Base-by-base conservation (phyloP, 2,888 invertebrate genomes). In the Cylindroiulus punctatus region DNA sequence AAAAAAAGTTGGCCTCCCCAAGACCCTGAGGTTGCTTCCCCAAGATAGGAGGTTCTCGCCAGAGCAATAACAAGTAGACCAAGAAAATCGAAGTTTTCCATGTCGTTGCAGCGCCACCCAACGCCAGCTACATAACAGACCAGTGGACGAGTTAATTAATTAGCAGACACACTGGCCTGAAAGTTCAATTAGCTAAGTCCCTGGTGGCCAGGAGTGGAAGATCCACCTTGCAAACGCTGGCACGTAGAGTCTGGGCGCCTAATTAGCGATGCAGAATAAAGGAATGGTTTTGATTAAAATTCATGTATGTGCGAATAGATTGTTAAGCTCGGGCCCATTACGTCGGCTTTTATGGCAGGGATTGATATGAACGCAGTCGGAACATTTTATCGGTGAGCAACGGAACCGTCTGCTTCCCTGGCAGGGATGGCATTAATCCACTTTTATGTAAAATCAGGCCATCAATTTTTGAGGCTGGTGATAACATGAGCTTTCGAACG, bases 231-330 rank as follows among this genome's bases (percentile, higher is more conserved):
- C 4, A n/a, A 57, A 47, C 10, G 42, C 10, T 42, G 42, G 42
- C 10, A 8, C 52, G 52, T 52, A 0, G 5, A 19, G 14, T 17
- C 19, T 17, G 52, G 4, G 17, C 52, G n/a, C 22, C 17, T 57
- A 57, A 57, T 57, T 57, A 57, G 57, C 22, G 17, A 57, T 57
- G 57, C 57, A 57, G 57, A n/a, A 57, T 57, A 57, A 57, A 57
- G 22, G 57, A 57, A 22, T 57, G 57, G 57, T 57, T 57, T 22
- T 57, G 57, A 57, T 57, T 57, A 57, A 57, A 57, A 57, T 57
- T 57, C 57, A 57, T 57, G 57, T 12, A 57, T 57, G 57, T 57
- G 57, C 57, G 57, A 22, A 57, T 57, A 57, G 57, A 57, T 57
- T 57, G 22, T 57, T 22, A 57, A 57, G 57, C 57, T 10, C 57